A percentile compares a stretch with the other conserved stretches of the same genome.
Evolutionary conservation across 2,113 vertebrate species (phyloP).

Genomic region (Varanus salvator): DNA sequence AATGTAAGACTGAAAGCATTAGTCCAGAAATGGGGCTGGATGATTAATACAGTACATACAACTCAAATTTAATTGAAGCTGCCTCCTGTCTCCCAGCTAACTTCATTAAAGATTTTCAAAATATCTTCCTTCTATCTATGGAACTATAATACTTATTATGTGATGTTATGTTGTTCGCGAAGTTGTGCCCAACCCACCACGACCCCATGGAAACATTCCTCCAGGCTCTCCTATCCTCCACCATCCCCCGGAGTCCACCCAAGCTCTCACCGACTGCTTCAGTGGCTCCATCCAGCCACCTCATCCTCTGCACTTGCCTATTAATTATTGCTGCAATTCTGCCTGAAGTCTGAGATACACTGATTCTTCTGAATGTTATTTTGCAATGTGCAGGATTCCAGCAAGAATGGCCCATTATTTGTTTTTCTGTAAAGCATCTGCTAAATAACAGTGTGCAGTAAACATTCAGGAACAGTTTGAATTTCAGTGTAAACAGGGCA

Average conservation of each 20-base stretch:
- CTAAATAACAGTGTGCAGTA: not conserved
- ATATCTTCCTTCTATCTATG: not conserved
- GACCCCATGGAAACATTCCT: no score
- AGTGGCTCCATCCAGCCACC: no score
- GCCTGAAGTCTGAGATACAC: not conserved
- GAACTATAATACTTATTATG: not conserved
- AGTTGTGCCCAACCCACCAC: no score
- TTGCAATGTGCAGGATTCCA: not conserved
- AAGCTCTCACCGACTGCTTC: no score
- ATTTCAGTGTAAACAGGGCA: not conserved
- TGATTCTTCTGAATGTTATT: not conserved
- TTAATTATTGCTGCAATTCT: constrained; percentile 1
- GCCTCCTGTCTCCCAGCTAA: not conserved
- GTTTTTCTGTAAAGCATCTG: not conserved
- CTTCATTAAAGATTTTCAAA: not conserved
- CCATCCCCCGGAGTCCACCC: no score
- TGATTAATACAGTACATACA: not conserved
- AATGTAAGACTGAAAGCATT: not conserved
- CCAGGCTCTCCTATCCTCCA: no score
- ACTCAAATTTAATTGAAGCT: not conserved
- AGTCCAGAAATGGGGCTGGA: not conserved
- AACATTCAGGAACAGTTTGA: not conserved
- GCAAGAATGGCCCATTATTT: not conserved
- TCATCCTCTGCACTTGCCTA: no score
- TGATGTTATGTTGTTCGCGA: no score